Percentiles rank a stretch among this genome's conserved stretches.
These are phyloP conservation scores for Talpa occidentalis DNA, from an alignment of 2,113 vertebrate genomes.

Conservation along the genomic window DNA sequence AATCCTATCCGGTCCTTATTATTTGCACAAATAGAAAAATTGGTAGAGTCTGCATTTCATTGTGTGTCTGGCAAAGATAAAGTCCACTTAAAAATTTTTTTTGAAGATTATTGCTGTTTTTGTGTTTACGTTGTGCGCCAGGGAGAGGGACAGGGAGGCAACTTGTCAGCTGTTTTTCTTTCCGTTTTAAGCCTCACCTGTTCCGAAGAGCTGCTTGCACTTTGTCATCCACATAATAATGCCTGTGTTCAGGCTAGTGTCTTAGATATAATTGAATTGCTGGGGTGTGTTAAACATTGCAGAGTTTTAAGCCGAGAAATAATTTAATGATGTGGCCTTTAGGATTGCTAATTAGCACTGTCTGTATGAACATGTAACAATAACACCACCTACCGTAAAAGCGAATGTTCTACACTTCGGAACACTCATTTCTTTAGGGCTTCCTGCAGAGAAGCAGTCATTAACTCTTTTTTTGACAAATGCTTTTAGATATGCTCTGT, in stretches of 20 bases:
- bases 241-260: conserved; percentile 78
- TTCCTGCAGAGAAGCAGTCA: conserved; percentile 74
- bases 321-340: conserved; percentile 88
- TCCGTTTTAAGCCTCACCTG: conserved; percentile 73
- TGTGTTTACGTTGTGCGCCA: conserved; percentile 32
- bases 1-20: neutral
- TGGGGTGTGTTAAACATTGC: conserved; percentile 84
- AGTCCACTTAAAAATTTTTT: conserved; percentile 48
- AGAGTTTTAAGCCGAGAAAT: conserved; percentile 86
- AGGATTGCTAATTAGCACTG: conserved; percentile 89
- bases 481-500: conserved; percentile 64
- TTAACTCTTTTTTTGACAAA: conserved; percentile 85
- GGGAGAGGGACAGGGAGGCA: neutral
- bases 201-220: conserved; percentile 53
- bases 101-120: conserved; percentile 51
- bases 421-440: conserved; percentile 82
- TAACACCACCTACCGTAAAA: conserved; percentile 93
- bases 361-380: conserved; percentile 91
- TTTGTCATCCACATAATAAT: conserved; percentile 6
- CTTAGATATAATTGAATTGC: conserved; percentile 86
- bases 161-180: neutral
- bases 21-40: neutral
- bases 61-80: neutral
- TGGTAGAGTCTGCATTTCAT: neutral
- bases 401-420: conserved; percentile 87